phyloP scores from a whole-genome alignment of 2,797 vertebrate genomes.

The Malacoraja senta region DNA sequence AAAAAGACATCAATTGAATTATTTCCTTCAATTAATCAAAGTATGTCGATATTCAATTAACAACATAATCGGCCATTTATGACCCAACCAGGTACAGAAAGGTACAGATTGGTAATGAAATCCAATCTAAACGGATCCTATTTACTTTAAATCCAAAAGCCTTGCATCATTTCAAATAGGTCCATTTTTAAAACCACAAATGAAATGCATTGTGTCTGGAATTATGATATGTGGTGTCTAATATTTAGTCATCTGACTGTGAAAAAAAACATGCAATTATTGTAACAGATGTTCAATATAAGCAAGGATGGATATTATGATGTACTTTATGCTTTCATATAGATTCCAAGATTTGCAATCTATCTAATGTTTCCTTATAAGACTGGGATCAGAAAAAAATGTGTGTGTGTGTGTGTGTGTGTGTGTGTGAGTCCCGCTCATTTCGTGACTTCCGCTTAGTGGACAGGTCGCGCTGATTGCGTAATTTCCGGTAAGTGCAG shows the following conservation, averaged over 20 bases:
- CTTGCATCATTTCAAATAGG: background rate
- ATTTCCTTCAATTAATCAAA: background rate
- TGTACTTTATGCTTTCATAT: background rate
- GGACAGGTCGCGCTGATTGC: no score
- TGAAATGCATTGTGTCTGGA: background rate
- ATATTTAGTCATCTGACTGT: background rate
- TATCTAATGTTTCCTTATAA: background rate
- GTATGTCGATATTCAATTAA: constrained; percentile 13
- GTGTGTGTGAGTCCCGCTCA: no score
- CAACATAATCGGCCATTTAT: background rate
- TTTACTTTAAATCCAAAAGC: background rate
- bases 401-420: no score
- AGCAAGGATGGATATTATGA: background rate
- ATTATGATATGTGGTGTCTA: background rate
- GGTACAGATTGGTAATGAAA: background rate
- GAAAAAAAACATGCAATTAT: background rate
- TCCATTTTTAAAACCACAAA: background rate
- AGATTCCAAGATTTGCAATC: background rate
- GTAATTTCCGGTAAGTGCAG: no score
- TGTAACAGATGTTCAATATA: background rate
- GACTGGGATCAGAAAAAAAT: background rate
- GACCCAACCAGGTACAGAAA: background rate
- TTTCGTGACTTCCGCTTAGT: no score
- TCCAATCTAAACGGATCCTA: background rate
- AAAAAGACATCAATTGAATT: constrained; percentile 13